Base-by-base conservation (phyloP, 1,140 invertebrate genomes). In the Metaphire vulgaris region DNA sequence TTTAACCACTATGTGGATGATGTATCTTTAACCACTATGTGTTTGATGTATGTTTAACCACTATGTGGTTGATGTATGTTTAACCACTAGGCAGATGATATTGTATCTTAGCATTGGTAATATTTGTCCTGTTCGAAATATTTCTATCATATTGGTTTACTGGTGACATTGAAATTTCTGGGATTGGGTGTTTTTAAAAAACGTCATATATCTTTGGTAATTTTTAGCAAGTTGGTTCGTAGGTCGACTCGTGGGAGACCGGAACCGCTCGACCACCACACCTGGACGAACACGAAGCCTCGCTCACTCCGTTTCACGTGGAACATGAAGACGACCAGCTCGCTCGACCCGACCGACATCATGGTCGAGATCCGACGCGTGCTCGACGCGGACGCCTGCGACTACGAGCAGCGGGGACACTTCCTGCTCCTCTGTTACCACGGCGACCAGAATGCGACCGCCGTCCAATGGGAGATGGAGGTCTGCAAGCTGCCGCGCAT, bases 381-480 rank as follows among this genome's bases (percentile, higher is more conserved):
- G 80, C 89, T 99, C 83, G 97, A 99, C 87, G 93, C 94, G 76
- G 99, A 99, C 87, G 97, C 97, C 88, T 99, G 97, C 89, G 96
- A 99, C 88, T 99, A 99, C 88, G 97, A 99, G 87, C 98, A 99
- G 88, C 89, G 96, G 68, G 98, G 99, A 86, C 90, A 95, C 83
- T 99, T 98, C 87, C 90, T 99, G 12, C 88, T 99, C 74, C 90
- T 99, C 78, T 99, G 97, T 88, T 95, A 98, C 16, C 96, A 99
- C 87, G 98, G 98, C 0, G 97, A 99, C 86, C n/a, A 69, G 26
- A 69, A 26, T 26, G 95, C 97, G 14, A 97, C 95, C 79, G 89
- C 99, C 83, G 97, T 99, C 74, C 97, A 99, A 87, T 99, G 97
- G 97, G 98, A 99, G 88, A 99, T 99, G 84, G 98, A 99, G 89